These are phyloP conservation scores for Lasioglossum zephyrum DNA, from an alignment of 2,888 invertebrate species.

Conservation along the genomic window DNA sequence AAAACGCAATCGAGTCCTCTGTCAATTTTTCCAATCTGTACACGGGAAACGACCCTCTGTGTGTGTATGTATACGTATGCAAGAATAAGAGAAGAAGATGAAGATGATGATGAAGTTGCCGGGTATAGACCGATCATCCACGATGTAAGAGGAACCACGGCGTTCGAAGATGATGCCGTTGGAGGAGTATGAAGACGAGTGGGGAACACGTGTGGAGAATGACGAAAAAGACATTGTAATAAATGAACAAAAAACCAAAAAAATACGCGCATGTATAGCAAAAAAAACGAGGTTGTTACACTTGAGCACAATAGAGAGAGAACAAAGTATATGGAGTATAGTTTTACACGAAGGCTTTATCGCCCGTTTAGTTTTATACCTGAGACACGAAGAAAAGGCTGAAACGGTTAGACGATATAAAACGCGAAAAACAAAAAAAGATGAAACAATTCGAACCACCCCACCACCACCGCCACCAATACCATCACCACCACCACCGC, in stretches of 20 bases:
- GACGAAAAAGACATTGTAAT: constrained; percentile 42
- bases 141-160: not conserved
- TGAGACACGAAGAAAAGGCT: constrained; percentile 72
- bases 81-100: constrained; percentile 29
- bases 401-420: constrained; percentile 65
- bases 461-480: not conserved
- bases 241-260: constrained; percentile 28
- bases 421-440: constrained; percentile 22
- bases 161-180: not conserved
- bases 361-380: constrained; percentile 71
- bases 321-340: constrained; percentile 70
- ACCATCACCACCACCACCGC: not conserved
- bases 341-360: constrained; percentile 69
- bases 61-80: constrained; percentile 51
- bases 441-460: constrained; percentile 46
- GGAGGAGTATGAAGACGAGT: not conserved
- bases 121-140: not conserved
- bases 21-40: constrained; percentile 60
- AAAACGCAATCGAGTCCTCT: constrained; percentile 58
- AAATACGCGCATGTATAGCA: constrained; percentile 58
- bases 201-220: constrained; percentile 5
- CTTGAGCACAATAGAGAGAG: constrained; percentile 70
- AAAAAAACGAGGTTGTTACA: constrained; percentile 56
- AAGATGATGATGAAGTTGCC: not conserved
- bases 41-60: constrained; percentile 23